Percentiles rank a stretch among this genome's conserved stretches.
These are phyloP conservation scores for Ormyrus rosae DNA, from an alignment of 2,888 invertebrate genomes.

Conservation along the genomic window DNA sequence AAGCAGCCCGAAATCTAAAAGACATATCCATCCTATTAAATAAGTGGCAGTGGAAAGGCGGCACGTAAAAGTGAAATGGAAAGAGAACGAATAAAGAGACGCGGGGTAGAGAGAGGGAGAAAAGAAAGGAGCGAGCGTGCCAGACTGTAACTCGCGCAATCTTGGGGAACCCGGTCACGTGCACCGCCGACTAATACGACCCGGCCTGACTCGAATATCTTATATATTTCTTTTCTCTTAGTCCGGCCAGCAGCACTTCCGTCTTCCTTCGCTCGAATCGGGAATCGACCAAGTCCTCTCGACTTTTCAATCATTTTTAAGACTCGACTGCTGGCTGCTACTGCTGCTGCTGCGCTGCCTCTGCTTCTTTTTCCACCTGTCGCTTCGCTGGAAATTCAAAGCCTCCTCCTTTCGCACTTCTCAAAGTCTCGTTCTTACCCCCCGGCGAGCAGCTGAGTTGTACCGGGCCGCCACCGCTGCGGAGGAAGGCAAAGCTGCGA, in stretches of 20 bases:
- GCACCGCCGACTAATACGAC: slow-evolving; percentile 53
- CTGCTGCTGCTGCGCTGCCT: not conserved
- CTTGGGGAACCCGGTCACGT: slow-evolving; percentile 55
- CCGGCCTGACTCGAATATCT: slow-evolving; percentile 54
- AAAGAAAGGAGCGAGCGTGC: not conserved
- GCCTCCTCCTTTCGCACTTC: not conserved
- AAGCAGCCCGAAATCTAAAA: not conserved
- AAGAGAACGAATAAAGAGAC: slow-evolving; percentile 17
- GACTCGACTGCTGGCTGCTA: not conserved
- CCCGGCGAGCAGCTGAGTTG: no score
- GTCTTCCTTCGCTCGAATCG: slow-evolving; percentile 14
- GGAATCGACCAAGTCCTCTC: not conserved
- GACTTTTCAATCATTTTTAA: slow-evolving; percentile 31
- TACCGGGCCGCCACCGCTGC: no score
- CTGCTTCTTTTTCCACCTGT: slow-evolving; percentile 9
- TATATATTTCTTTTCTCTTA: slow-evolving; percentile 42
- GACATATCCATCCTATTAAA: slow-evolving; percentile 34
- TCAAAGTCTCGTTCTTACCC: not conserved
- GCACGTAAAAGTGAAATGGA: slow-evolving; percentile 39
- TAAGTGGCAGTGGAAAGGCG: slow-evolving; percentile 2
- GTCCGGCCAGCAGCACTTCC: slow-evolving; percentile 1
- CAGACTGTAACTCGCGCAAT: slow-evolving; percentile 47
- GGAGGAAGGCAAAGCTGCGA: no score
- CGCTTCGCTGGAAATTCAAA: slow-evolving; percentile 19
- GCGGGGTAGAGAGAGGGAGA: not conserved